Evolutionary conservation across 2,113 vertebrate genomes (phyloP), one percentile per base, ranked within the genome.

Genomic region (Emydura subglobosa): DNA sequence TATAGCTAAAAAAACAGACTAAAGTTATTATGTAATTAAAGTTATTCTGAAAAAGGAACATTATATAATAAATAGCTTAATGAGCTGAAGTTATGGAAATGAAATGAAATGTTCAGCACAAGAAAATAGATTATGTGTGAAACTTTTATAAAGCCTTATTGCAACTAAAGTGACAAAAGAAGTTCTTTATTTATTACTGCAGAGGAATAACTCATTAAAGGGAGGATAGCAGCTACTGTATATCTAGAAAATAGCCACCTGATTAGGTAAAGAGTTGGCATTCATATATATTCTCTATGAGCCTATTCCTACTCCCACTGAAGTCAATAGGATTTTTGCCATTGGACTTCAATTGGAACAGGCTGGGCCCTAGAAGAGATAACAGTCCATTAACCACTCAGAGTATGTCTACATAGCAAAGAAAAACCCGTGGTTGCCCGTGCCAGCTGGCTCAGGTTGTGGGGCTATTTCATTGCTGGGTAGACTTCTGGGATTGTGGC

Each of bases 161-260:
- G 87, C 90, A 68, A 84, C 87, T 72, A 13, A 78, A 82, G 51
- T 14, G 87, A 92, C 92, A 95, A 93, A 83, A 27, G 8, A 51
- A 87, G 87, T 76, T 25, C 39, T 81, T 54, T n/a, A 79, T 78
- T 89, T 79, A 72, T 84, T 82, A 27, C 93, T 95, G 89, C 92
- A 94, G 90, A 87, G 85, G 49, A 76, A 78, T 91, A 89, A 95
- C 68, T 97, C 95, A 95, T 86, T 88, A 85, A 51, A 9, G 50
- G 54, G 83, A 95, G 59, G 79, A 21, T 55, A 91, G 55, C 83
- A 80, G 44, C 79, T 54, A 85, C 90, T 76, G 27, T 55, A 24
- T 14, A 42, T 76, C 57, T n/a, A 92, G 89, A 93, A 86, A 94
- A 90, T 80, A 97, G 95, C 86, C 92, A 85, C 54, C 90, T 83